Percentiles rank a stretch among this genome's conserved stretches.
These are phyloP conservation scores for Uloborus plumipes DNA, from an alignment of 2,888 invertebrate genomes.

Conservation along the genomic window DNA sequence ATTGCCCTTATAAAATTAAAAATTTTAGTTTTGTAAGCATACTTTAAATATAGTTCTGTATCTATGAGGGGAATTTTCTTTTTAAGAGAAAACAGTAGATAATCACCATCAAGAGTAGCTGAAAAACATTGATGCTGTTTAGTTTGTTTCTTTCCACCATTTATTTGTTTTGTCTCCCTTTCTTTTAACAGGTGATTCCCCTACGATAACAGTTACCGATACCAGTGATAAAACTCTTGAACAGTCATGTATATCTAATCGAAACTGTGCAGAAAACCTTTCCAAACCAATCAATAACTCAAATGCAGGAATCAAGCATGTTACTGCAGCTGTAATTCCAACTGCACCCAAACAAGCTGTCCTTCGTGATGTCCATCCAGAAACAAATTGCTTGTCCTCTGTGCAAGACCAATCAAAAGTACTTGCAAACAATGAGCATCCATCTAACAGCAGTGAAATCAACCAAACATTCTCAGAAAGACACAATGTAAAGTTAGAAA, in stretches of 20 bases:
- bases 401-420: slow-evolving; percentile 20
- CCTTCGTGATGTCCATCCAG: slow-evolving; percentile 40
- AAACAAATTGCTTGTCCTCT: slow-evolving; percentile 21
- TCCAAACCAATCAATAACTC: slow-evolving; percentile 3
- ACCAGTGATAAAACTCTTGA: slow-evolving; percentile 19
- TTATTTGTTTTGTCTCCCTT: neutral
- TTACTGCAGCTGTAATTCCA: slow-evolving; percentile 61
- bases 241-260: slow-evolving; percentile 13
- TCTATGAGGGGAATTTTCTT: no score
- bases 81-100: no score
- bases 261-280: slow-evolving; percentile 5
- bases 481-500: slow-evolving; percentile 34
- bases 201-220: slow-evolving; percentile 45
- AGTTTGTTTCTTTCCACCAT: neutral
- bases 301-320: slow-evolving; percentile 27
- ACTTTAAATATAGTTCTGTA: no score
- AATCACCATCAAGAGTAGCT: no score
- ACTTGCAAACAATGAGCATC: neutral
- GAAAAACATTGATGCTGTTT: neutral
- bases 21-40: no score
- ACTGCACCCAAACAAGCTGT: slow-evolving; percentile 59
- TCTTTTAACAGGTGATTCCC: slow-evolving; percentile 35
- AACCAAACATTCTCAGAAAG: slow-evolving; percentile 6
- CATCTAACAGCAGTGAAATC: neutral
- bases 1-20: no score